Base-by-base conservation (phyloP, 2,797 vertebrate species). In the Mareca strepera region DNA sequence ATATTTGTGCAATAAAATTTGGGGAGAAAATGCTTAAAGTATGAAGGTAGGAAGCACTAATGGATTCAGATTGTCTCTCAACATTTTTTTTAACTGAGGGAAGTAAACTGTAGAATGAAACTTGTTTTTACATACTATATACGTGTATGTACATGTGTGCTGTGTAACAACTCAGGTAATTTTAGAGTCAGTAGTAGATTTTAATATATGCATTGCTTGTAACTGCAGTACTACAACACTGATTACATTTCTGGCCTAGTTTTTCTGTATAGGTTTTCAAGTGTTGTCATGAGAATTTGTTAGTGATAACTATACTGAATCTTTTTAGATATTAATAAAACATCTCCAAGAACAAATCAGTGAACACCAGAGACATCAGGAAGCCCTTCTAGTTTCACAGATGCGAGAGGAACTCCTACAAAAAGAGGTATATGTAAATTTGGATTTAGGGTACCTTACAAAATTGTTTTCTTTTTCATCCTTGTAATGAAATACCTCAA, bases 351-450 rank as follows among this genome's bases (percentile, higher is more conserved):
- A 98, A 22, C 98, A 99, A 97, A 95, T 99, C 58, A 93, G 88
- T 37, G 98, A 99, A 43, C 96, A 98, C 9, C 98, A 98, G 82
- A 95, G 85, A 82, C 96, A 92, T 87, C 98, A 98, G 93, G 98
- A 99, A 29, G 98, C 98, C 5, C 98, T 99, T 75, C 70, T 84
- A 15, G 59, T 98, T 88, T 98, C 98, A 90, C 98, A 97, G 87
- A 97, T 97, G 82, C 91, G 99, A 95, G 99, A 99, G 90, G 98
- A 98, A 55, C 97, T 98, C 28, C 96, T 99, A 69, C 98, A 99
- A 91, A 98, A 97, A 59, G 99, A 99, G 98, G 99, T 99, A 97
- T 72, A 58, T 82, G 48, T 60, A 63, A 69, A 83, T 92, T 78
- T 78, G 33, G 41, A 0, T 52, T 73, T 26, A 11, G 72, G 2